Evolutionary conservation across 1,140 invertebrate species (phyloP), one percentile per base, ranked within the genome.

Genomic region (Batillaria attramentaria): DNA sequence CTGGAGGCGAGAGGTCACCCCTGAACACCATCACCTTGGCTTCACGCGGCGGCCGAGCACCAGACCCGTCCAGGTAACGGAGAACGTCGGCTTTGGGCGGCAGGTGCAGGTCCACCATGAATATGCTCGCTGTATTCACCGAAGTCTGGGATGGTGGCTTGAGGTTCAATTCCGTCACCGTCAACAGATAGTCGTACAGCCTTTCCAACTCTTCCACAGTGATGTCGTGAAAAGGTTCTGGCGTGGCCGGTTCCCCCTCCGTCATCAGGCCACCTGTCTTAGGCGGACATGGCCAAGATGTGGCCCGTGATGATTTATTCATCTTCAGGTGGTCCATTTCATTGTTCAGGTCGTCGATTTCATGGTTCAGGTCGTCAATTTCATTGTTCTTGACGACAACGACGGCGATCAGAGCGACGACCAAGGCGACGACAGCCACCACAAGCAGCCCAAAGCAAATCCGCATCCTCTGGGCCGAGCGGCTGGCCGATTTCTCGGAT

Each of bases 1-100:
- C 75, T 20, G 85, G 83, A 24, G 78, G 82, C 20, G 43, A 13
- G 35, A 57, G 75, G 35, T 84, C 83, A 8, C 85, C 86, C 28
- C 84, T 81, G 42, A 84, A 79, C 2, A 89, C 75, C 24, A 84
- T 69, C 18, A 84, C 86, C n/a, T 79, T 79, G 5, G 86, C 86
- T 41, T 82, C 79, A n/a, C 88, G 79, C 8, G 79, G 81, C 1
- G 86, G 83, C 69, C 82, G 76, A 13, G 73, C 2, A 2, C 81
- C 83, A 13, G 78, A 74, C 0, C 62, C 60, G 57, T 88, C 85
- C 35, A 88, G 77, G 75, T 81, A 87, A 4, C 62, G 46, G 16
- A 88, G 39, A 8, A 81, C 84, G 3, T 84, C 83, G 1, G 35
- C 24, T 77, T 89, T 89, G 13, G 74, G 54, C 0, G 83, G 81